Evolutionary conservation across 2,888 invertebrate species (phyloP), one percentile per base, ranked within the genome.

Genomic region (Dolichomitus sp.): DNA sequence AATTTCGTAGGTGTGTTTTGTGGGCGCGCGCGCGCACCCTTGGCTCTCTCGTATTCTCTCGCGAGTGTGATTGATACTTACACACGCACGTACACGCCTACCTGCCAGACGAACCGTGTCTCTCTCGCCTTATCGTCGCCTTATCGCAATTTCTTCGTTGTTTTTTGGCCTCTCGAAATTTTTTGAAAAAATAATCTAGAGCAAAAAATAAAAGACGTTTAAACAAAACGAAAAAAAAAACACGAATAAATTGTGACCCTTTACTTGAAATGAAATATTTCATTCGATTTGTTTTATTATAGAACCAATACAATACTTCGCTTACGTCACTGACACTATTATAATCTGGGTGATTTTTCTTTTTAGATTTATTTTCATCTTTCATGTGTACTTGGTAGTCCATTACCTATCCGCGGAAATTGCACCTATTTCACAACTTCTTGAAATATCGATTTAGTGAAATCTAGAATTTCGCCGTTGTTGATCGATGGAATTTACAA

Each of bases 231-330:
- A 73, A 45, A 59, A 48, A 27, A 48, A 74, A 59, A 42, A 50
- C n/a, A 19, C 23, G 33, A 78, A 78, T 66, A 72, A 72, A 77
- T 50, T 17, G 59, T 59, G 61, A 48, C 17, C 27, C 27, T 80
- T 72, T 40, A 48, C 54, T 52, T 33, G 59, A 75, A 85, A 81
- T 81, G 63, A 74, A 85, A 77, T 83, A 42, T 81, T 76, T 48
- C 66, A 70, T 57, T 40, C 33, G 33, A 50, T 73, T 70, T 73
- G 83, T 90, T 91, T 92, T 91, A 92, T 92, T 91, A 92, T 90
- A 90, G 90, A 91, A 91, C 88, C 89, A 52, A 90, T 92, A 92
- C 91, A 92, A 92, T 92, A 91, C 88, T 90, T 90, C 86, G 87
- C 86, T 90, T 89, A 88, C 84, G 89, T 90, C 92, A 90, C 87